Conservation (phyloP, 2,888 invertebrate genomes). For the Bellardia bayeri region DNA sequence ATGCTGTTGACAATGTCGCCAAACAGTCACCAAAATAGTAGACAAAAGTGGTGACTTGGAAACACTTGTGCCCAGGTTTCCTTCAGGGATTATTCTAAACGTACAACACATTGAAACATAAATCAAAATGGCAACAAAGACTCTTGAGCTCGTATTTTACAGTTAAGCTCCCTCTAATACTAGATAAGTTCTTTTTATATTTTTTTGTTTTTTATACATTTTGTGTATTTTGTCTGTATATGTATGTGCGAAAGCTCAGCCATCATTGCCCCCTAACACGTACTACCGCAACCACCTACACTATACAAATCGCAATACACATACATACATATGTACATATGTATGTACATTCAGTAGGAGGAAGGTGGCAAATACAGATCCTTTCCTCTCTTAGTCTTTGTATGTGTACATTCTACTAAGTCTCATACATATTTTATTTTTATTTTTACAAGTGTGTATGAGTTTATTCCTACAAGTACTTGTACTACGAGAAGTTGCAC, state of each 20-base stretch:
- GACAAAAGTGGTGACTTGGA: no score
- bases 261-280: slow-evolving; percentile 20
- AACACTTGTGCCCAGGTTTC: no score
- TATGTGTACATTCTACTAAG: background rate
- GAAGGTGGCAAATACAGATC: no score
- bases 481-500: slow-evolving; percentile 50
- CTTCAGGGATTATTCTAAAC: slow-evolving; percentile 25
- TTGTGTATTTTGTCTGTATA: slow-evolving; percentile 52
- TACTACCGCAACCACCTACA: background rate
- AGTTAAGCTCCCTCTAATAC: slow-evolving; percentile 70
- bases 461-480: slow-evolving; percentile 50
- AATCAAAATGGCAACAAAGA: slow-evolving; percentile 72
- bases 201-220: slow-evolving; percentile 5
- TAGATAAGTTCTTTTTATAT: slow-evolving; percentile 26
- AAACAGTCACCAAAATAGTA: no score
- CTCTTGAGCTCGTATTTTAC: slow-evolving; percentile 70
- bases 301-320: no score
- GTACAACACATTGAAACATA: slow-evolving; percentile 41
- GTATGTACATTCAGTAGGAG: no score
- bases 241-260: slow-evolving; percentile 50
- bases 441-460: slow-evolving; percentile 9
- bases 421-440: slow-evolving; percentile 2
- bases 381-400: background rate
- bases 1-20: no score
- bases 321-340: no score